Evolutionary conservation across 1,140 invertebrate genomes (phyloP).

Genomic region (Prorops nasuta): DNA sequence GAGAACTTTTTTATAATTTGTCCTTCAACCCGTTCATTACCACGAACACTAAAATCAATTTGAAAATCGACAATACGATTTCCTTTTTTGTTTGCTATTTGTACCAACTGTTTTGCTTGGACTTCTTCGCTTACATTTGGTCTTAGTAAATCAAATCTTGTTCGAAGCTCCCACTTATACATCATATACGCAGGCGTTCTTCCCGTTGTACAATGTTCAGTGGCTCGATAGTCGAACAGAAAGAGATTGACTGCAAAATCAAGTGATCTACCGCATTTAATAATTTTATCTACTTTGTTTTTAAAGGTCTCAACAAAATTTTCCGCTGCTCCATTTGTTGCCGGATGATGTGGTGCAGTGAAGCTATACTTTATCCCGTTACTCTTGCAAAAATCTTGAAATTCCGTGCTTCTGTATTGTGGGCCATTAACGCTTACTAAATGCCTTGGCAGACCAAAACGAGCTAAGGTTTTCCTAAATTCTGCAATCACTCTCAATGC

Average conservation of each 20-base stretch:
- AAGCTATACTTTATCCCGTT: neutral
- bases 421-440: slow-evolving; percentile 19
- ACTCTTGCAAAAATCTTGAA: slow-evolving; percentile 1
- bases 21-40: too few species aligned
- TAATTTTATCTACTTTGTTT: neutral
- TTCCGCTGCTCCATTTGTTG: neutral
- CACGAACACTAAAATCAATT: too few species aligned
- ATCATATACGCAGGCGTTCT: neutral
- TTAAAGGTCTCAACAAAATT: neutral
- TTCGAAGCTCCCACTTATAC: neutral
- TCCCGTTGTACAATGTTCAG: too few species aligned
- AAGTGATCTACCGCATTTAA: neutral
- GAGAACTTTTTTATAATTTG: too few species aligned
- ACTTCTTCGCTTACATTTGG: neutral
- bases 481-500: neutral
- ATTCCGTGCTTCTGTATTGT: slow-evolving; percentile 17
- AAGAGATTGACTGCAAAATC: neutral
- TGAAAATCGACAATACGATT: too few species aligned
- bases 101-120: neutral
- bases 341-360: neutral
- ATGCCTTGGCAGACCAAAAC: slow-evolving; percentile 11
- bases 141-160: neutral
- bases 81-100: neutral
- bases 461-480: slow-evolving; percentile 2
- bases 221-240: neutral